Base-by-base conservation (phyloP, 2,113 vertebrate species). In the Lota lota region DNA sequence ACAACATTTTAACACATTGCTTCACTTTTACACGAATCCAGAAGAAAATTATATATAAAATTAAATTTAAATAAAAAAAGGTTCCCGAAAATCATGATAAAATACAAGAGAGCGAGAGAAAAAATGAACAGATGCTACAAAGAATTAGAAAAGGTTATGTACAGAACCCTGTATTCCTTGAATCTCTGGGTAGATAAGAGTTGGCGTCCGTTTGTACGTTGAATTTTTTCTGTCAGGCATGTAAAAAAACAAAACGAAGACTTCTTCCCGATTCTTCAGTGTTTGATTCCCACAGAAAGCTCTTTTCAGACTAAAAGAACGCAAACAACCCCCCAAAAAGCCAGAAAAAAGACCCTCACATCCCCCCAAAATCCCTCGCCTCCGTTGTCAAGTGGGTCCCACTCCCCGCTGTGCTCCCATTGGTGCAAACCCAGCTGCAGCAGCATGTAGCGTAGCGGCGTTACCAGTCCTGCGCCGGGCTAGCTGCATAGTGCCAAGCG, bases 81-180 rank as follows among this genome's bases (percentile, higher is more conserved):
- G 93, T 91, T 94, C 93, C 93, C 92, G 57, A 77, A 70, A 79
- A 62, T 24, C 72, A 86, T 81, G 76, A 67, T 69, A 91, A 94
- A 92, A 94, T 76, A 85, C 82, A 93, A 94, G 90, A 93, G 92
- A 93, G 92, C 91, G 92, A 68, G 69, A 94, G 73, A 87, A 93
- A 93, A 47, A 93, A 95, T 93, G 96, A 88, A 92, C 93, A 90
- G 93, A 96, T 96, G 96, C 93, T 97, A 98, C 96, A 97, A 99
- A 98, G 92, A 95, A 97, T 96, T 94, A 94, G 87, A 92, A 94
- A 94, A 93, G 91, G 6, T 80, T 98, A 98, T 98, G 93, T 97
- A 98, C 96, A 98, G 96, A 95, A 98, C 97, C 96, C 96, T 99
- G 96, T 99, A 94, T 96, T 96, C 94, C 95, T 95, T 90, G 74